Percentiles rank a stretch among this genome's conserved stretches.
phyloP scores from a whole-genome alignment of 2,797 vertebrate genomes.

The Macrochelys suwanniensis region DNA sequence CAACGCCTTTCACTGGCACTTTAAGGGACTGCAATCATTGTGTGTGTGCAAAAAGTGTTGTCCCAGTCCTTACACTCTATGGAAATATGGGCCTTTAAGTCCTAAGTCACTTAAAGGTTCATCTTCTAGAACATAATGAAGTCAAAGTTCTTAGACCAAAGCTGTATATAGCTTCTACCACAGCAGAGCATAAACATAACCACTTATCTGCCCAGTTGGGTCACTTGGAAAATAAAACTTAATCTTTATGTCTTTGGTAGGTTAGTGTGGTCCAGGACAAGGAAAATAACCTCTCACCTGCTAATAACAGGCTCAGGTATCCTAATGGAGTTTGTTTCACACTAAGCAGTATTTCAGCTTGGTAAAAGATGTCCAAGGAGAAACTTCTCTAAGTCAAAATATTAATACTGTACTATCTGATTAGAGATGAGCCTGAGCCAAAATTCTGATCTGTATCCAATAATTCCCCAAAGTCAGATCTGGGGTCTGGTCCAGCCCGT shows the following conservation, averaged over 20 bases:
- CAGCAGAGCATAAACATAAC: not conserved
- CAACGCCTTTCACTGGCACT: not conserved
- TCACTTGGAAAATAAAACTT: not conserved
- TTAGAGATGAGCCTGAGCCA: not conserved
- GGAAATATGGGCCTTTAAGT: not conserved
- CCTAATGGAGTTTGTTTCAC: not conserved
- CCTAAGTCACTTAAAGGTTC: not conserved
- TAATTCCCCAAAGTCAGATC: not conserved
- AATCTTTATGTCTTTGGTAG: slow-evolving; percentile 3
- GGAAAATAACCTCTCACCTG: not conserved
- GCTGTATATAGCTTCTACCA: not conserved
- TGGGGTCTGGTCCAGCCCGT: not conserved
- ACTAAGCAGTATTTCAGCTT: not conserved
- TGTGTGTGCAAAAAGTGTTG: not conserved
- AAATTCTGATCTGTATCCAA: not conserved
- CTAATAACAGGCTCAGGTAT: not conserved
- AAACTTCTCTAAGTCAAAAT: not conserved
- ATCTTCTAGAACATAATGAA: not conserved
- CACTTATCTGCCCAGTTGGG: not conserved
- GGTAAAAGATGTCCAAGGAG: not conserved
- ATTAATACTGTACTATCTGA: not conserved
- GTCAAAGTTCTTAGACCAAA: not conserved
- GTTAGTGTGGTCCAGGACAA: not conserved
- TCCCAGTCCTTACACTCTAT: not conserved
- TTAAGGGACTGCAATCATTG: not conserved